These are phyloP conservation scores for Festucalex cinctus DNA, from an alignment of 2,113 vertebrate species.

Conservation along the genomic window DNA sequence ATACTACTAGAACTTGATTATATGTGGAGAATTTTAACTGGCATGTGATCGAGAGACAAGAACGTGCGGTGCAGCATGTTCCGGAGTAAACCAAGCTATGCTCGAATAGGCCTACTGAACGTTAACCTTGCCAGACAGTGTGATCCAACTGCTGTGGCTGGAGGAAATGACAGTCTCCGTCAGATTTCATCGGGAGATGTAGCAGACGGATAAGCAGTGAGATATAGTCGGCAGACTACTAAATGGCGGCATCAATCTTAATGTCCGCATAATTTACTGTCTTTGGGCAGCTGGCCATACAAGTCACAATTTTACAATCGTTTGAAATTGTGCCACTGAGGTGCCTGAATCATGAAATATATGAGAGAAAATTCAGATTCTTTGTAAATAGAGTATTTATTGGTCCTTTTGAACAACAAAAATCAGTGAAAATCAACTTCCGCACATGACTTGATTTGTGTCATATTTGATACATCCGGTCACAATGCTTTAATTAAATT, in stretches of 20 bases:
- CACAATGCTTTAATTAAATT: too few relatives aligned
- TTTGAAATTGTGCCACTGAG: not conserved
- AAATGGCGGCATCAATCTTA: not conserved
- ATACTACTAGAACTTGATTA: slow-evolving; percentile 57
- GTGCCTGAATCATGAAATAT: too few relatives aligned
- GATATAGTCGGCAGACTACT: not conserved
- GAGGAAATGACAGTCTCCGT: slow-evolving; percentile 32
- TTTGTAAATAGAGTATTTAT: too few relatives aligned
- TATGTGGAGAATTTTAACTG: slow-evolving; percentile 59
- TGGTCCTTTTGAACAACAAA: too few relatives aligned
- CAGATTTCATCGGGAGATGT: slow-evolving; percentile 31
- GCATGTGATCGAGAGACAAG: slow-evolving; percentile 34
- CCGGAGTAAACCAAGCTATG: slow-evolving; percentile 50
- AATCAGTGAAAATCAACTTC: too few relatives aligned
- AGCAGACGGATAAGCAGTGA: slow-evolving; percentile 31
- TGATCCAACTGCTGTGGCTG: slow-evolving; percentile 22
- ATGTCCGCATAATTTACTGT: not conserved
- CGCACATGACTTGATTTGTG: too few relatives aligned
- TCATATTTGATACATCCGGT: too few relatives aligned
- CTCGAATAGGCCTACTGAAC: slow-evolving; percentile 27
- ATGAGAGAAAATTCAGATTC: too few relatives aligned
- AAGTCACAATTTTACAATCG: not conserved
- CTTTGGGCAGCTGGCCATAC: too few relatives aligned
- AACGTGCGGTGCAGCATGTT: slow-evolving; percentile 23
- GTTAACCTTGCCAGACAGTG: slow-evolving; percentile 9